These are phyloP conservation scores for Asobara japonica DNA, from an alignment of 1,140 invertebrate species.

Conservation along the genomic window DNA sequence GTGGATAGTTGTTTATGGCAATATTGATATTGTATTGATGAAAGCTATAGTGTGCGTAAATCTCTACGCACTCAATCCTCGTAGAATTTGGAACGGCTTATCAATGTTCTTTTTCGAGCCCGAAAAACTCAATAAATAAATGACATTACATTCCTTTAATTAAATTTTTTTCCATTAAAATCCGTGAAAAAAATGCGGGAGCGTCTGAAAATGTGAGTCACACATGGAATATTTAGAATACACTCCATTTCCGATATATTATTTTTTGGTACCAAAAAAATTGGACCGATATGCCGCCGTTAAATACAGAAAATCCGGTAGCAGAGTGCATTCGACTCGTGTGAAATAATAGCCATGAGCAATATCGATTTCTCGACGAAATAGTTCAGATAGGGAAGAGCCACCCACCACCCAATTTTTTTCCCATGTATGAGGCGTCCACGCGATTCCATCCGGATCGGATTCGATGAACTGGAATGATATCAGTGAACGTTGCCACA, in stretches of 20 bases:
- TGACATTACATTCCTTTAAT: too few species aligned
- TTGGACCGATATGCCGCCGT: constrained; percentile 20
- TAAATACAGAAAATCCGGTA: constrained; percentile 22
- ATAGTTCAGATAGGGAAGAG: constrained; percentile 8
- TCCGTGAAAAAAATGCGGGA: not conserved
- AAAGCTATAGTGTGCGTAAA: too few species aligned
- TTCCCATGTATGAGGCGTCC: constrained; percentile 4
- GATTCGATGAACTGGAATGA: constrained; percentile 25
- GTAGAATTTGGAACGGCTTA: too few species aligned
- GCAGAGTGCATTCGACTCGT: constrained; percentile 29
- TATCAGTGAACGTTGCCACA: constrained; percentile 6
- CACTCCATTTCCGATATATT: not conserved
- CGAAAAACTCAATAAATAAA: too few species aligned
- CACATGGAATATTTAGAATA: not conserved
- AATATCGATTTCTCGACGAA: constrained; percentile 32
- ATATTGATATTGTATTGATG: not conserved
- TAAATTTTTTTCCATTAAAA: not conserved
- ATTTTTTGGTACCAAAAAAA: constrained; percentile 12
- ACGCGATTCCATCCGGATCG: constrained; percentile 14
- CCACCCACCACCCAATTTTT: not conserved
- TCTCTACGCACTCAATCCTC: too few species aligned
- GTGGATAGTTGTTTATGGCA: constrained; percentile 20
- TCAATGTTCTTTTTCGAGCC: too few species aligned
- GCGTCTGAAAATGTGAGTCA: not conserved
- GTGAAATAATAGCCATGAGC: constrained; percentile 32